Evolutionary conservation across 2,888 invertebrate genomes (phyloP).

Genomic region (Acanthopleura granulata): DNA sequence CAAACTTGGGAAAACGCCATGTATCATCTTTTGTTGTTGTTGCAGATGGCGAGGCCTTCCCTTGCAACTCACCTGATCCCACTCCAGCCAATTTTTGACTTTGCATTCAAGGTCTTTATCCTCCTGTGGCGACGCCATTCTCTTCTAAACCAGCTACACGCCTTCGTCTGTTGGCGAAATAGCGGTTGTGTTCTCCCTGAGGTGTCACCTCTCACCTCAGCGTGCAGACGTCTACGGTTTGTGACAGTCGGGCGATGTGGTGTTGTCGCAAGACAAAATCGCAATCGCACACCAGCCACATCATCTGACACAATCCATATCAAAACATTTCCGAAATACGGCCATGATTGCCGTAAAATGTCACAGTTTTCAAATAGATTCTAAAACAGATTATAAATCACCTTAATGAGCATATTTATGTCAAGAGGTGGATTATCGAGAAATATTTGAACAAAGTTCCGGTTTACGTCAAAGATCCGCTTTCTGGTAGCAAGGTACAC

Average conservation of each 20-base stretch:
- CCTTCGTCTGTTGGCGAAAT: background rate
- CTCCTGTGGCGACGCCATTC: constrained; percentile 18
- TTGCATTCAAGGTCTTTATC: constrained; percentile 75
- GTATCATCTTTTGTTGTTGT: background rate
- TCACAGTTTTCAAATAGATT: too few relatives aligned
- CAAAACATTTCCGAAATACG: too few relatives aligned
- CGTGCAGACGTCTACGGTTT: background rate
- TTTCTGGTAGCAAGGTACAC: background rate
- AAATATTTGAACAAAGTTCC: background rate
- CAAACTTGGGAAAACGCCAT: too few relatives aligned
- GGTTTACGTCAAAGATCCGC: background rate
- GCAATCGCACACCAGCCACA: too few relatives aligned
- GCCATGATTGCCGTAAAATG: too few relatives aligned
- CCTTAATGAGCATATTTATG: too few relatives aligned
- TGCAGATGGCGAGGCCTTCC: background rate
- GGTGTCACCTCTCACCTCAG: too few relatives aligned
- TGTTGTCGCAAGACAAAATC: too few relatives aligned
- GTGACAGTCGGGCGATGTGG: background rate
- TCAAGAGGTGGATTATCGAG: too few relatives aligned
- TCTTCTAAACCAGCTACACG: too few relatives aligned
- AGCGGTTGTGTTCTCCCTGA: background rate
- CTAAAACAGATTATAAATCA: too few relatives aligned
- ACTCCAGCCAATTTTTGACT: constrained; percentile 80
- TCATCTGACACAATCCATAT: too few relatives aligned
- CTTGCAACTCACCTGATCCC: constrained; percentile 77